Conservation (phyloP, 1,140 invertebrate genomes). For the Monomorium pharaonis region DNA sequence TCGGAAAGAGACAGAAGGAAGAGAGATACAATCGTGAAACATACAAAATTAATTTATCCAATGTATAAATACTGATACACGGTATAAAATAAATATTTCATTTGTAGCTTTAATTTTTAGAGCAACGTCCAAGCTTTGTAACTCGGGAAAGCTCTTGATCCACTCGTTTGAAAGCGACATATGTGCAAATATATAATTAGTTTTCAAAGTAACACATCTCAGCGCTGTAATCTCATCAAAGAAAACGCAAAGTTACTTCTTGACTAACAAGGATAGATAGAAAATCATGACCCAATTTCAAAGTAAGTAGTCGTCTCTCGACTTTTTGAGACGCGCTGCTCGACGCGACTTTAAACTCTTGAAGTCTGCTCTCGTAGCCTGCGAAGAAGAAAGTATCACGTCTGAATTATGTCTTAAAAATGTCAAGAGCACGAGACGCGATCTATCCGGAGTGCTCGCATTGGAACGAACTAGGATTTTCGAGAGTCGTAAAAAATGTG, state of each 20-base stretch:
- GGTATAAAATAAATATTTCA: conserved; percentile 7
- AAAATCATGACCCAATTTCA: conserved; percentile 33
- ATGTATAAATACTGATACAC: neutral
- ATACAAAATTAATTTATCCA: neutral
- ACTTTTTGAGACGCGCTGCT: conserved; percentile 2
- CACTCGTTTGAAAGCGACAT: neutral
- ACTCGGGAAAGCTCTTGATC: neutral
- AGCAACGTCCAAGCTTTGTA: neutral
- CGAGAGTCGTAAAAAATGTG: conserved; percentile 31
- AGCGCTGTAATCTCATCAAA: neutral
- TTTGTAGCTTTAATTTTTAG: no score
- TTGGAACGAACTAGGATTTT: conserved; percentile 23
- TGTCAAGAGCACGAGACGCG: conserved; percentile 41
- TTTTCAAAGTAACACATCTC: neutral
- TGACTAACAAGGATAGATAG: neutral
- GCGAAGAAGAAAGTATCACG: conserved; percentile 43
- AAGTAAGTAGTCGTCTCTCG: neutral
- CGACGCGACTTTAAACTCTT: conserved; percentile 37
- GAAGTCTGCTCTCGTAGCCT: conserved; percentile 23
- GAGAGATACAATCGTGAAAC: neutral
- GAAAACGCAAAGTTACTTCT: neutral
- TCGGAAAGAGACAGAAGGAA: neutral
- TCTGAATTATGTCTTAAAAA: conserved; percentile 53
- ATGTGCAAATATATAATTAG: neutral
- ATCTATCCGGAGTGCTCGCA: conserved; percentile 10